phyloP scores from a whole-genome alignment of 2,113 vertebrate genomes.

The Oenanthe melanoleuca region DNA sequence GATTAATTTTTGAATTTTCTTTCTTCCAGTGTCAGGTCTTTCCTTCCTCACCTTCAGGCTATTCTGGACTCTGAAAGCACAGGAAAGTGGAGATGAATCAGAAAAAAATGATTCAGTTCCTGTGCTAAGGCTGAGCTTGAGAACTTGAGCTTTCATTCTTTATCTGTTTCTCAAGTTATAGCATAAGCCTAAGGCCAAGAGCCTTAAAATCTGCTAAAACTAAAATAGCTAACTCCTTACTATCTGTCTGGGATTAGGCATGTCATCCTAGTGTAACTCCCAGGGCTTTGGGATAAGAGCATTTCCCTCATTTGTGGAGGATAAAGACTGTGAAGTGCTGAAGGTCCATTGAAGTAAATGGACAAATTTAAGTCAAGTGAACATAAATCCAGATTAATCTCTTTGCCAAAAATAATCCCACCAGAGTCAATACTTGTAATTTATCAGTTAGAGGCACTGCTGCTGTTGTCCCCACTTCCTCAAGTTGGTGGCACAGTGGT shows the following conservation, averaged over 20 bases:
- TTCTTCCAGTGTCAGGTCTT: not conserved
- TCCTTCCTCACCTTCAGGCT: not conserved
- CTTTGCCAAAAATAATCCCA: not conserved
- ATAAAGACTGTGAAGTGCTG: not conserved
- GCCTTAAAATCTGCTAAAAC: not conserved
- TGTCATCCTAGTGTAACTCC: not conserved
- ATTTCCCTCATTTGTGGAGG: not conserved
- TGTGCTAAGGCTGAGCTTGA: not conserved
- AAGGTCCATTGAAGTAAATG: not conserved
- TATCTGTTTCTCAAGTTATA: not conserved
- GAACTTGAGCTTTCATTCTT: not conserved
- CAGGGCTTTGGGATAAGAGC: not conserved
- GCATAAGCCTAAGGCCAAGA: not conserved
- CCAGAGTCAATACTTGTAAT: fast-evolving
- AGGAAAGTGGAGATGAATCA: not conserved
- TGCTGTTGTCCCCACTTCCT: not conserved
- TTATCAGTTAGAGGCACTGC: not conserved
- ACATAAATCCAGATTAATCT: not conserved
- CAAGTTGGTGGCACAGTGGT: not conserved
- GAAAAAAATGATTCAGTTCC: not conserved
- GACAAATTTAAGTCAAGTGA: not conserved
- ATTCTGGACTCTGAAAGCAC: not conserved
- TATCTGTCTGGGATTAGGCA: not conserved
- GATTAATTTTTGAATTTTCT: not conserved
- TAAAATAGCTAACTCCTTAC: not conserved